phyloP scores from a whole-genome alignment of 2,797 vertebrate genomes.

The Pangasius macronema region DNA sequence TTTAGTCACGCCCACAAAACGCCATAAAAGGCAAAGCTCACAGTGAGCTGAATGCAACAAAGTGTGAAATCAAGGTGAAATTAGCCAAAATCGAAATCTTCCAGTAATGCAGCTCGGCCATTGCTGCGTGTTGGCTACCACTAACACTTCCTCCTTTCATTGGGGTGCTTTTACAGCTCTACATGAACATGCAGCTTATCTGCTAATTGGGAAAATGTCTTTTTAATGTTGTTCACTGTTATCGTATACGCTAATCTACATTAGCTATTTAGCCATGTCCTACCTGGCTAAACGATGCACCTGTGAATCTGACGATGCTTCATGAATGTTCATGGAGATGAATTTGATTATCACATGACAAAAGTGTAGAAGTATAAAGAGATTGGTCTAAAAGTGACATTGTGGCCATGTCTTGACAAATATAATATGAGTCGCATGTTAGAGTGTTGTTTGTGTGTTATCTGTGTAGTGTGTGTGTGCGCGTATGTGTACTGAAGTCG shows the following conservation, averaged over 20 bases:
- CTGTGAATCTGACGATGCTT: background rate
- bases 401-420: background rate
- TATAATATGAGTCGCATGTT: background rate
- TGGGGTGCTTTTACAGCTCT: background rate
- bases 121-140: background rate
- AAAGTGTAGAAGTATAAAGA: background rate
- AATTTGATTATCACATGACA: background rate
- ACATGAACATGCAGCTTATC: background rate
- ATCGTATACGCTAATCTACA: background rate
- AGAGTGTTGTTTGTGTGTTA: background rate
- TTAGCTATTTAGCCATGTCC: background rate
- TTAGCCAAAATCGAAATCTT: background rate
- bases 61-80: background rate
- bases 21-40: background rate
- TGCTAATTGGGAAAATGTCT: background rate
- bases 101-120: background rate
- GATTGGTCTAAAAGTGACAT: background rate
- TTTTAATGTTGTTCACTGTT: background rate
- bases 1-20: background rate
- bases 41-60: background rate
- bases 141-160: background rate
- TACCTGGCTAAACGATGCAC: background rate
- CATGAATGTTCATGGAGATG: background rate
- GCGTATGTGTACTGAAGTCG: conserved; percentile 34
- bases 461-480: background rate